phyloP scores from a whole-genome alignment of 2,888 invertebrate species.

The Deroplatys truncata region DNA sequence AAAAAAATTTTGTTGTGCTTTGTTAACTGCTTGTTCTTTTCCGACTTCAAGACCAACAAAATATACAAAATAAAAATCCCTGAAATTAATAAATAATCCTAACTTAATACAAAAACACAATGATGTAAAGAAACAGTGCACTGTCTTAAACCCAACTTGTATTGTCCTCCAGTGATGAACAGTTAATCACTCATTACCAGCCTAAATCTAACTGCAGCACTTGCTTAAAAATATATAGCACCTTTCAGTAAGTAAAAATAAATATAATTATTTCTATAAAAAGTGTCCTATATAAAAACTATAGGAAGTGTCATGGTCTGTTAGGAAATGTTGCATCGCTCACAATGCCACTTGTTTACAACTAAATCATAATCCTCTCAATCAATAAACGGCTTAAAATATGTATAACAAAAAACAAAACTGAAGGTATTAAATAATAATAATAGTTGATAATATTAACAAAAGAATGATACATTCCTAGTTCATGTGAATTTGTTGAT shows the following conservation, averaged over 20 bases:
- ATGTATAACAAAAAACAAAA: not conserved
- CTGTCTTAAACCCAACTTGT: not conserved
- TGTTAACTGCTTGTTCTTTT: not conserved
- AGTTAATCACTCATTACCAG: not conserved
- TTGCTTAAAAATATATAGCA: not conserved
- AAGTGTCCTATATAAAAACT: not conserved
- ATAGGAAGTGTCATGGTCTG: not conserved
- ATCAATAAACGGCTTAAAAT: not conserved
- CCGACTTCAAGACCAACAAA: not conserved
- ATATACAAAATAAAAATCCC: not conserved
- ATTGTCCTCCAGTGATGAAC: not conserved
- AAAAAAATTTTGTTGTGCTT: not conserved
- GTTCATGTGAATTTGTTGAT: not conserved
- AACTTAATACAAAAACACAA: not conserved
- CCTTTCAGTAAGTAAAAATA: not conserved
- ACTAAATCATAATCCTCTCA: not conserved
- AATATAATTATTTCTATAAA: not conserved
- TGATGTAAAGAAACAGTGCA: not conserved
- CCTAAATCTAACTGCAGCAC: not conserved
- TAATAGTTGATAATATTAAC: not conserved
- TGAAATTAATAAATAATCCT: not conserved
- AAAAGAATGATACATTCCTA: constrained; percentile 19
- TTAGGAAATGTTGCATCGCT: not conserved
- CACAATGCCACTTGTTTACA: not conserved
- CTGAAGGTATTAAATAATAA: not conserved